Evolutionary conservation across 2,797 vertebrate species (phyloP), one percentile per base, ranked within the genome.

Genomic region (Botia almorhae): DNA sequence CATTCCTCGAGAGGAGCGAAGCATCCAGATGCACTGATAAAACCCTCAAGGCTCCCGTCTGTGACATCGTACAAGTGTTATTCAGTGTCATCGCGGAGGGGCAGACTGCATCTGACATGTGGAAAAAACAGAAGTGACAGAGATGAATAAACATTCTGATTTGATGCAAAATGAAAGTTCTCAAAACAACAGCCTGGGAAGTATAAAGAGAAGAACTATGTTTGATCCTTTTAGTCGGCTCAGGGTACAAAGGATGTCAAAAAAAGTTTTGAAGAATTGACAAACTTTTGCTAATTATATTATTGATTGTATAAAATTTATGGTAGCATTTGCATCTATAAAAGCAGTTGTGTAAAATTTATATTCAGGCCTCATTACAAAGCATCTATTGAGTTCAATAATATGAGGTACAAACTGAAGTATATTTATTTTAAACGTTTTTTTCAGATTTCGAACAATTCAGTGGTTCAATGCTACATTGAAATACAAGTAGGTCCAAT

Each of bases 91-190:
- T 29, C 63, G 76, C n/a, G 17, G 39, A 83, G 65, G 76, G 65
- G 33, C 61, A 79, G 55, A 78, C 63, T 48, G 21, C 23, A 56
- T 21, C 50, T 74, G 78, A 64, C 64, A 68, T 51, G 61, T 56
- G 10, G 6, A 61, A 72, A 76, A 61, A 63, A 77, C 36, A 69
- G 36, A 43, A 46, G 50, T 81, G 71, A 74, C 43, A 80, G 61
- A 69, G 39, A 80, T 77, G 72, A 65, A 80, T 80, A 82, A 83
- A 83, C 43, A 46, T 81, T 61, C 78, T 58, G 58, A 74, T 78
- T 76, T 85, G 53, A 82, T 61, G 13, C 36, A 43, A 69, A 84
- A 74, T 65, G 43, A 76, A 68, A 68, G 53, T 67, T 51, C 72
- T 61, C 46, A 8, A 60, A 76, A 63, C 43, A 46, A 46, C 8